Conservation (phyloP, 2,797 vertebrate genomes). For the Lepilemur ruficaudatus region DNA sequence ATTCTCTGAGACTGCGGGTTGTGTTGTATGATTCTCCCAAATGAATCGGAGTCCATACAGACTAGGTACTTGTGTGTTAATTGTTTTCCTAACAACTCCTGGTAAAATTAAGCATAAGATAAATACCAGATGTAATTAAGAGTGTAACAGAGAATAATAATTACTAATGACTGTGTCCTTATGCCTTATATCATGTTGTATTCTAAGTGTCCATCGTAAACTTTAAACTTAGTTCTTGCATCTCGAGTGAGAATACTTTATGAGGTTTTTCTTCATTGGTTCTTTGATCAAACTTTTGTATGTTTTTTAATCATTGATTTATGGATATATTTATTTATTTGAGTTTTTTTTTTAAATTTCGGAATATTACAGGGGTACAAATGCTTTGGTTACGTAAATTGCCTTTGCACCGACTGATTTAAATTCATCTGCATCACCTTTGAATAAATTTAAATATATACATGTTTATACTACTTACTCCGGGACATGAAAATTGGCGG, state of each 20-base stretch:
- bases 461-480: neutral
- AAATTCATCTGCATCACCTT: neutral
- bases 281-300: neutral
- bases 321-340: no score
- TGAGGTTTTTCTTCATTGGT: neutral
- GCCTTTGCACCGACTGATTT: neutral
- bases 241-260: neutral
- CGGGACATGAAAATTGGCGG: neutral
- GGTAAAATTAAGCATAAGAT: neutral
- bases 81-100: no score
- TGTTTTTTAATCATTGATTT: no score
- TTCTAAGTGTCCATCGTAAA: neutral
- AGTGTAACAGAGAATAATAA: neutral
- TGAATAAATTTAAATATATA: neutral
- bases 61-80: neutral
- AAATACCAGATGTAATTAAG: neutral
- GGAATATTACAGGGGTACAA: no score
- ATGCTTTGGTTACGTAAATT: no score
- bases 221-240: neutral
- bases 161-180: neutral
- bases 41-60: fast-evolving
- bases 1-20: neutral
- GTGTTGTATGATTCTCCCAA: no score
- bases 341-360: no score
- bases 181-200: neutral